Evolutionary conservation across 2,797 vertebrate species (phyloP).

Genomic region (Siniperca scherzeri): DNA sequence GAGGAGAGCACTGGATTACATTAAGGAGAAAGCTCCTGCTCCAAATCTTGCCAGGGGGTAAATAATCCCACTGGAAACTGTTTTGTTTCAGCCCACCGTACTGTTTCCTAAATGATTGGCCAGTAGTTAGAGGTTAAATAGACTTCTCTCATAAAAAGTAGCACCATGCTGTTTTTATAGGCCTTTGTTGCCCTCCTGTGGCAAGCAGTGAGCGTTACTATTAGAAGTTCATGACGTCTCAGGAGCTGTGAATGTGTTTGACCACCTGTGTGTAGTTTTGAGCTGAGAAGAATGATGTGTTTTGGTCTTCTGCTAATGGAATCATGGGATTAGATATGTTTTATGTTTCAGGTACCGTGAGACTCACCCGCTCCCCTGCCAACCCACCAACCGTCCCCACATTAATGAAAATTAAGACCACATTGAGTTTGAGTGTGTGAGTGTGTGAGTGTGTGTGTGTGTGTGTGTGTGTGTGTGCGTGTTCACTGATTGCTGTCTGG

Average conservation of each 20-base stretch:
- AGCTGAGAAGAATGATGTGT: slow-evolving; percentile 73
- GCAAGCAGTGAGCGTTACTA: slow-evolving; percentile 53
- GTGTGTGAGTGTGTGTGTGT: slow-evolving; percentile 40
- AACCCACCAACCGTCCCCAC: slow-evolving; percentile 64
- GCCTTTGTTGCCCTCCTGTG: slow-evolving; percentile 81
- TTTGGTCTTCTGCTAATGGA: slow-evolving; percentile 75
- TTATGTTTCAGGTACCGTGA: slow-evolving; percentile 79
- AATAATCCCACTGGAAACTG: slow-evolving; percentile 68
- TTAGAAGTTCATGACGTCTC: slow-evolving; percentile 29
- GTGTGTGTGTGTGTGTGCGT: slow-evolving; percentile 44
- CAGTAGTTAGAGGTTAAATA: slow-evolving; percentile 76
- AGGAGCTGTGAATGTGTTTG: slow-evolving; percentile 43
- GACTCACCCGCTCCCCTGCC: slow-evolving; percentile 64
- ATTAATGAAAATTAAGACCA: slow-evolving; percentile 85
- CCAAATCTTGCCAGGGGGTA: slow-evolving; percentile 61
- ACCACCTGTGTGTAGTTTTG: slow-evolving; percentile 78
- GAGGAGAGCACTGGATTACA: slow-evolving; percentile 63
- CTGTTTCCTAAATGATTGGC: slow-evolving; percentile 75
- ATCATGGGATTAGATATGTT: slow-evolving; percentile 82
- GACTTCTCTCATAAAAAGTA: slow-evolving; percentile 63
- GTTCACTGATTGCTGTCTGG: slow-evolving; percentile 85
- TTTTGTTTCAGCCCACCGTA: slow-evolving; percentile 66
- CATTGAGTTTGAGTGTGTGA: slow-evolving; percentile 65
- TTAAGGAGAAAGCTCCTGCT: slow-evolving; percentile 60
- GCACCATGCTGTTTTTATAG: slow-evolving; percentile 59